Percentiles rank a stretch among this genome's conserved stretches.
Conservation (phyloP, 92 coral and sea anemone genomes). For the Zoanthus gigantus region DNA sequence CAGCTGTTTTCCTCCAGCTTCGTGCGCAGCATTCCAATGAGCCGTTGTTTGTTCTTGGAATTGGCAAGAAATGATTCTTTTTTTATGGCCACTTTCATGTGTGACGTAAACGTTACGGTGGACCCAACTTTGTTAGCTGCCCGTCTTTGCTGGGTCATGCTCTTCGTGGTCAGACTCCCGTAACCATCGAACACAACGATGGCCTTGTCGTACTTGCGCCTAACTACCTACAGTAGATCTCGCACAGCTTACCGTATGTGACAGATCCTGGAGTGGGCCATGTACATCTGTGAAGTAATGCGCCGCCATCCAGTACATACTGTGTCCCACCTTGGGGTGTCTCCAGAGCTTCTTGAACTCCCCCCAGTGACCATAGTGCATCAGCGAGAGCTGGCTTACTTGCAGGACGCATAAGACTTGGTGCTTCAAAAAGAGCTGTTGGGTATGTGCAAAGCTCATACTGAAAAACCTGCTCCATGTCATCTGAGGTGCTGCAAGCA, state of each 20-base stretch:
- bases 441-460: constrained; percentile 49
- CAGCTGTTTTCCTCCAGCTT: no score
- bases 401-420: constrained; percentile 22
- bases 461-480: background rate
- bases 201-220: background rate
- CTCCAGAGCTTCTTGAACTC: background rate
- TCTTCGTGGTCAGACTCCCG: no score
- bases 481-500: background rate
- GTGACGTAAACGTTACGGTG: no score
- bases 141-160: no score
- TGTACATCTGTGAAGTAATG: constrained; percentile 55
- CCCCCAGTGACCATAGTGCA: constrained; percentile 44
- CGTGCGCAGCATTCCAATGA: no score
- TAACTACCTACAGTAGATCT: background rate
- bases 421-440: constrained; percentile 43
- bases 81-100: no score
- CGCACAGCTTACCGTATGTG: background rate
- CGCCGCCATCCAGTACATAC: constrained; percentile 57
- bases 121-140: no score
- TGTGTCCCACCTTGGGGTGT: constrained; percentile 30
- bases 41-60: no score
- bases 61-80: no score
- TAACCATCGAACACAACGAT: no score
- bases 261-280: constrained; percentile 32
- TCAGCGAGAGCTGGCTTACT: constrained; percentile 62